A percentile compares a stretch with the other conserved stretches of the same genome.
phyloP scores from a whole-genome alignment of 2,888 invertebrate species.

The Clostera curtula region DNA sequence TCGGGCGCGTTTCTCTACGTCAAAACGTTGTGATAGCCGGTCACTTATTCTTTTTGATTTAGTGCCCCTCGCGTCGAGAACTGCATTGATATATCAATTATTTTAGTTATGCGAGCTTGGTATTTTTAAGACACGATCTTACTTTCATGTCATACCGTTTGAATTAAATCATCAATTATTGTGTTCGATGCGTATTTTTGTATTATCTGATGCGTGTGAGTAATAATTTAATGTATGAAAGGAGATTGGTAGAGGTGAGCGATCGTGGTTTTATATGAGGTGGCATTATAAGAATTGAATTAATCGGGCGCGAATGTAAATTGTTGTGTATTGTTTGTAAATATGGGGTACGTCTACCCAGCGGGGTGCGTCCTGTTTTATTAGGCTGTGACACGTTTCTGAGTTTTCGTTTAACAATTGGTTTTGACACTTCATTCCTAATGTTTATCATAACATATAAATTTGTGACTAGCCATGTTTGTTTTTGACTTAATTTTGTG shows the following conservation, averaged over 20 bases:
- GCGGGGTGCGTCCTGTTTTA: constrained; percentile 40
- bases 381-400: constrained; percentile 32
- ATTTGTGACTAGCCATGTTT: too few relatives aligned
- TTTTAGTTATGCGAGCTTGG: constrained; percentile 62
- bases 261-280: constrained; percentile 16
- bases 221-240: constrained; percentile 34
- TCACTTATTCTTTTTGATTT: constrained; percentile 61
- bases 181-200: constrained; percentile 47
- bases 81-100: constrained; percentile 73
- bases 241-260: constrained; percentile 19
- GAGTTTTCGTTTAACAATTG: constrained; percentile 18
- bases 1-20: constrained; percentile 61
- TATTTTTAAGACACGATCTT: constrained; percentile 66
- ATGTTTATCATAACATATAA: constrained; percentile 1
- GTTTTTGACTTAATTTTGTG: too few relatives aligned
- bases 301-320: constrained; percentile 34
- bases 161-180: constrained; percentile 68
- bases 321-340: constrained; percentile 59
- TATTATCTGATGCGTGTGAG: constrained; percentile 63
- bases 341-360: constrained; percentile 46
- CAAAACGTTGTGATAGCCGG: constrained; percentile 66
- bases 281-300: constrained; percentile 24
- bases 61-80: constrained; percentile 59
- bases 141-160: constrained; percentile 66
- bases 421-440: constrained; percentile 18